A percentile compares a stretch with the other conserved stretches of the same genome.
phyloP scores from a whole-genome alignment of 2,797 vertebrate genomes.

The Dallia pectoralis region DNA sequence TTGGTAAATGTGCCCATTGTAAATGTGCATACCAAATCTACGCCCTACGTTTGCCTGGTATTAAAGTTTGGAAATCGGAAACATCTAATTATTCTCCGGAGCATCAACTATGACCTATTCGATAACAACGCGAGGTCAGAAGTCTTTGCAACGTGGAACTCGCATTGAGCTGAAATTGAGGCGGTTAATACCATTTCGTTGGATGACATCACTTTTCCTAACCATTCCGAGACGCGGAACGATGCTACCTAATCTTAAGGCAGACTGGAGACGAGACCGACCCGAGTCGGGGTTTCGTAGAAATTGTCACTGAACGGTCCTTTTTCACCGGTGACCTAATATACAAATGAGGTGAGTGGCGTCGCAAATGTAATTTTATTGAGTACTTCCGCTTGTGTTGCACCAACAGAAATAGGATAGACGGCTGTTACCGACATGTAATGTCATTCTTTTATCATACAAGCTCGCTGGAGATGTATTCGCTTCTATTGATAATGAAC shows the following conservation, averaged over 20 bases:
- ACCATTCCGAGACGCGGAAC: slow-evolving; percentile 72
- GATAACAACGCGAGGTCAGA: neutral
- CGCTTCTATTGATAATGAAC: no score
- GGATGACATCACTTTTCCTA: slow-evolving; percentile 82
- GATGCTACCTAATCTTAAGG: neutral
- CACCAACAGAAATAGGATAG: no score
- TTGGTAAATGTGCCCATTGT: no score
- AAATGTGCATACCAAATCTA: no score
- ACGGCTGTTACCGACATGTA: no score
- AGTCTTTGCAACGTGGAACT: slow-evolving; percentile 41
- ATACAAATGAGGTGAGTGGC: slow-evolving; percentile 1
- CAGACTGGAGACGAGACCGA: neutral
- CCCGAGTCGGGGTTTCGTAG: neutral
- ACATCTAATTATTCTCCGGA: neutral
- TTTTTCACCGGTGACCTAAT: neutral
- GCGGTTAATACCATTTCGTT: slow-evolving; percentile 69
- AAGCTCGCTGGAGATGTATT: no score
- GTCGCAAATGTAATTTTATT: neutral
- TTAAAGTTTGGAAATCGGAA: neutral
- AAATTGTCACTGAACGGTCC: no score
- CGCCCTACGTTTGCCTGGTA: no score
- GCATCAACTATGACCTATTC: neutral
- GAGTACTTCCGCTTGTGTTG: no score
- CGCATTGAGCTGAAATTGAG: slow-evolving; percentile 53
- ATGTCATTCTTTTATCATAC: no score